Base-by-base conservation (phyloP, 2,113 vertebrate genomes). In the Podarcis raffonei region DNA sequence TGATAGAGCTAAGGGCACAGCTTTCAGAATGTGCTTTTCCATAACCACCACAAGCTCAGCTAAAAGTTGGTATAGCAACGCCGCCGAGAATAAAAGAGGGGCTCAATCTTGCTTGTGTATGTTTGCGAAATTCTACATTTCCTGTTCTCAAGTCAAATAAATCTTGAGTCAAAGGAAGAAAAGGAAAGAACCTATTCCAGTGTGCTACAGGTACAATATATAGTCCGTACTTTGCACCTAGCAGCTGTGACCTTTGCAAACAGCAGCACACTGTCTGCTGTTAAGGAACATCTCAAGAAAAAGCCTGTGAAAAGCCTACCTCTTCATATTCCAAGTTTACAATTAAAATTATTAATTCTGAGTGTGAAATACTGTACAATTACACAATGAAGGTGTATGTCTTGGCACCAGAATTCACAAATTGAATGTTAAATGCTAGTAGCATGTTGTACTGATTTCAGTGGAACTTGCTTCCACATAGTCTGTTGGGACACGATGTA, bases 321-420 rank as follows among this genome's bases (percentile, higher is more conserved):
- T 62, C 20, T 59, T 22, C 78, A 81, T 35, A 79, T 86, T 20
- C 62, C 48, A 77, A 59, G 4, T 6, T 68, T 86, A 68, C 25
- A 79, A 20, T 22, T 25, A 66, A 6, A 78, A n/a, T 77, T 20
- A 13, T 62, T 37, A 23, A 66, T 32, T 65, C 37, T 32, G 6
- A 62, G 39, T 18, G 9, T 42, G 20, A 79, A 86, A 68, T 65
- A 42, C 42, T 8, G 42, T 42, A 76, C 16, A 89, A 78, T 30
- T 37, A 65, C 3, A 68, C 81, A 78, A 74, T 86, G 57, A 57
- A 89, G 83, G 30, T 39, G 83, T 86, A 88, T 72, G 84, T 85
- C 6, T 59, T 48, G 80, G 81, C 39, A 91, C 74, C 79, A 87
- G 42, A 95, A 90, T 30, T 57, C 1, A 75, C 18, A 32, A 86